Base-by-base conservation (phyloP, 2,888 invertebrate genomes). In the Ommatoiulus sabulosus region DNA sequence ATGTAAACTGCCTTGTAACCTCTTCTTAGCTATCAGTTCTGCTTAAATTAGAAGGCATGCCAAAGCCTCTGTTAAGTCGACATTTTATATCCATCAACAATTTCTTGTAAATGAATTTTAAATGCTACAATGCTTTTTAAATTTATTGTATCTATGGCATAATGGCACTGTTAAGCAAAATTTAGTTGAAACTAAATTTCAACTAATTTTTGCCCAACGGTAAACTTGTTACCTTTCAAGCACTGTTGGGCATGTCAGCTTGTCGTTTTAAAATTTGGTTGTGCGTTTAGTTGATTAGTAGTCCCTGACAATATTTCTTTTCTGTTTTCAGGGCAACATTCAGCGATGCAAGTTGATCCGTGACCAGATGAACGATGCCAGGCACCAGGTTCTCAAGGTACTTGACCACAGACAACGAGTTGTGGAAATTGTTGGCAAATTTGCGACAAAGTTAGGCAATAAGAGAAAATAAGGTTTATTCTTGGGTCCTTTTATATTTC, bases 261-360 rank as follows among this genome's bases (percentile, higher is more conserved):
- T 63, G 8, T 3, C 20, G 63, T 44, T 88, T 48, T 48, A 87
- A 89, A 84, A 72, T 48, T 84, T 35, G 35, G 86, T 88, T 24
- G 84, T 88, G 24, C 87, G 10, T 84, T 86, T 88, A 72, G 63
- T 87, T 80, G 52, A 52, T 35, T 35, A 2, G 35, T 35, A 35
- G 63, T 20, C 12, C 5, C 84, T 89, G 88, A 86, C 90, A 89
- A 17, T 88, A 43, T 87, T 89, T 89, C 86, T 44, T 89, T 89
- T 57, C 57, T 89, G 24, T 63, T 86, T 57, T 89, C 92, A 98
- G 97, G 98, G 98, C 87, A 98, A 98, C 93, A 96, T 98, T 92
- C 98, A 99, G 93, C 95, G 98, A 88, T 97, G 97, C 92, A 97
- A 96, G 94, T 96, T 98, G 90, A 97, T 98, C 84, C 96, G 96